Conservation (phyloP, 2,888 invertebrate species). For the Drosophila nr. fundita region DNA sequence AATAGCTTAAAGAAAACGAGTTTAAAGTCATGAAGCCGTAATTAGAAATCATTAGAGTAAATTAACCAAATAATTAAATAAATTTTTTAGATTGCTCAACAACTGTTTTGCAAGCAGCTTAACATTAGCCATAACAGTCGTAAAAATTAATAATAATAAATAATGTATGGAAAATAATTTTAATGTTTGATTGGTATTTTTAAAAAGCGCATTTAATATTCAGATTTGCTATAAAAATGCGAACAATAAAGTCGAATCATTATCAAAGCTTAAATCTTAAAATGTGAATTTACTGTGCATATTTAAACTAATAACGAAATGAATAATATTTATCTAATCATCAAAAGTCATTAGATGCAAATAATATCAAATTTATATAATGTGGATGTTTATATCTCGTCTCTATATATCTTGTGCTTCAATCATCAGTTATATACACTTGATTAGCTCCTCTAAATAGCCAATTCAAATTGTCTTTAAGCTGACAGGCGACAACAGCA, state of each 20-base stretch:
- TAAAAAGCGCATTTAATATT: not conserved
- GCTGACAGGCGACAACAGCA: constrained; percentile 57
- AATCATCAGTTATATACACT: constrained; percentile 14
- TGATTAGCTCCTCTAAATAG: constrained; percentile 27
- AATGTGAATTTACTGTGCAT: not conserved
- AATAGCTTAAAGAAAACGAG: not conserved
- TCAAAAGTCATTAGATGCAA: not conserved
- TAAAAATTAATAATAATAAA: not conserved
- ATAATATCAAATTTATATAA: not conserved
- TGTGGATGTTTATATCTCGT: not conserved
- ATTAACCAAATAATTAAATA: constrained; percentile 31
- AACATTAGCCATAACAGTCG: not conserved
- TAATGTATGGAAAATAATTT: not conserved
- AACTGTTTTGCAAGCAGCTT: constrained; percentile 9
- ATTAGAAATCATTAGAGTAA: constrained; percentile 33
- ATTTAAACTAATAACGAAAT: not conserved
- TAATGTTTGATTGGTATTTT: not conserved
- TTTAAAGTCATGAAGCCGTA: constrained; percentile 2
- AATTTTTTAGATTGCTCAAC: constrained; percentile 1
- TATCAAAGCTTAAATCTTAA: not conserved
- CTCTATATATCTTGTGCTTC: not conserved
- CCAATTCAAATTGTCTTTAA: constrained; percentile 42
- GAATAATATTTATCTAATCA: not conserved
- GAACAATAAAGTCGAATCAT: not conserved
- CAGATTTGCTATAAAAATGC: not conserved